These are phyloP conservation scores for Apotomis turbidana DNA, from an alignment of 2,888 invertebrate genomes.

Conservation along the genomic window DNA sequence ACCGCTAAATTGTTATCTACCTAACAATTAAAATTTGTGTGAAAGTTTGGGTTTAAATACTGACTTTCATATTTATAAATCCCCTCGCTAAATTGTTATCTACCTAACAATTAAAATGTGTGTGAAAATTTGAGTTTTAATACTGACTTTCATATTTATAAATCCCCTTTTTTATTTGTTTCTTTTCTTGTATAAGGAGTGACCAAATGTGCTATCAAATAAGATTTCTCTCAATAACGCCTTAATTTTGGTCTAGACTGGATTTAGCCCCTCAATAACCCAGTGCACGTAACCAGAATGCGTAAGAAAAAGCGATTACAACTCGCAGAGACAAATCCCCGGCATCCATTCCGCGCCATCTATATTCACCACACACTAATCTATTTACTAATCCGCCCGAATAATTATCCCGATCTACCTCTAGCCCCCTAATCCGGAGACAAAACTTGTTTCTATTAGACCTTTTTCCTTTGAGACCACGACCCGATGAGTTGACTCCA, in stretches of 20 bases:
- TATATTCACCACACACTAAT: constrained; percentile 41
- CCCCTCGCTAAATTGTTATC: too few species aligned
- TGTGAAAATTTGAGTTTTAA: too few species aligned
- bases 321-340: constrained; percentile 15
- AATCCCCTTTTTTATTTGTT: too few species aligned
- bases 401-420: constrained; percentile 38
- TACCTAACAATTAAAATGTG: too few species aligned
- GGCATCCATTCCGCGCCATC: constrained; percentile 28
- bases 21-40: too few species aligned
- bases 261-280: not conserved
- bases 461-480: constrained; percentile 39
- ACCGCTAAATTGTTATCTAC: too few species aligned
- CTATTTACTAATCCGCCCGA: constrained; percentile 40
- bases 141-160: too few species aligned
- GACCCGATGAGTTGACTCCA: constrained; percentile 38
- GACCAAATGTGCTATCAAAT: not conserved
- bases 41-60: too few species aligned
- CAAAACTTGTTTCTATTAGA: constrained; percentile 41
- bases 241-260: not conserved
- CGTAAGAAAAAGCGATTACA: constrained; percentile 2
- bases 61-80: too few species aligned
- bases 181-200: too few species aligned
- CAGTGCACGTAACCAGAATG: constrained; percentile 7
- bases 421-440: constrained; percentile 37
- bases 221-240: not conserved